Percentiles rank a stretch among this genome's conserved stretches.
phyloP scores from a whole-genome alignment of 1,140 invertebrate species.

The Whitmania pigra region DNA sequence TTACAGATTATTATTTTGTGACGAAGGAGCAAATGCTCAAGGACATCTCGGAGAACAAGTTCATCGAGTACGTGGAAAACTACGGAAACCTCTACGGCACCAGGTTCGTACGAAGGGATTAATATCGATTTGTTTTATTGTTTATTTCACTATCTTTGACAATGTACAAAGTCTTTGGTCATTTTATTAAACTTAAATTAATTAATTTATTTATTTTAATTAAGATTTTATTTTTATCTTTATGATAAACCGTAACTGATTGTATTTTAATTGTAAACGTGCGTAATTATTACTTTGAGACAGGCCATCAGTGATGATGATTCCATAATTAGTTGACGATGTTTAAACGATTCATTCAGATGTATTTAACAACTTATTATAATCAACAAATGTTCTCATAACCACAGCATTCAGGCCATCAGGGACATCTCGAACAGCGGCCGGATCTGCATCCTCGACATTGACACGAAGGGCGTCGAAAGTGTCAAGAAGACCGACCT shows the following conservation, averaged over 20 bases:
- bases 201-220: no score
- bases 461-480: conserved; percentile 90
- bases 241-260: no score
- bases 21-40: conserved; percentile 58
- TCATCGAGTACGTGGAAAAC: conserved; percentile 81
- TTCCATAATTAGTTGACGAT: not conserved
- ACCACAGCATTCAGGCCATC: conserved; percentile 67
- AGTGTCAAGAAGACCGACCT: conserved; percentile 72
- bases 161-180: no score
- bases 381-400: conserved; percentile 20
- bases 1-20: conserved; percentile 78
- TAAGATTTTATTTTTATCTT: no score
- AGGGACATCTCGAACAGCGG: conserved; percentile 63
- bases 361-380: not conserved
- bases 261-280: no score
- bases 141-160: no score
- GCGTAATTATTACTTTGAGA: not conserved
- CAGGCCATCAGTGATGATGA: not conserved
- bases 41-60: conserved; percentile 65
- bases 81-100: conserved; percentile 93
- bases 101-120: conserved; percentile 50
- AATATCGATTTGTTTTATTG: not conserved
- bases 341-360: not conserved
- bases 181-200: no score
- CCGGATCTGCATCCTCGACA: conserved; percentile 83